phyloP scores from a whole-genome alignment of 2,113 vertebrate genomes.

The Phyllostomus discolor region DNA sequence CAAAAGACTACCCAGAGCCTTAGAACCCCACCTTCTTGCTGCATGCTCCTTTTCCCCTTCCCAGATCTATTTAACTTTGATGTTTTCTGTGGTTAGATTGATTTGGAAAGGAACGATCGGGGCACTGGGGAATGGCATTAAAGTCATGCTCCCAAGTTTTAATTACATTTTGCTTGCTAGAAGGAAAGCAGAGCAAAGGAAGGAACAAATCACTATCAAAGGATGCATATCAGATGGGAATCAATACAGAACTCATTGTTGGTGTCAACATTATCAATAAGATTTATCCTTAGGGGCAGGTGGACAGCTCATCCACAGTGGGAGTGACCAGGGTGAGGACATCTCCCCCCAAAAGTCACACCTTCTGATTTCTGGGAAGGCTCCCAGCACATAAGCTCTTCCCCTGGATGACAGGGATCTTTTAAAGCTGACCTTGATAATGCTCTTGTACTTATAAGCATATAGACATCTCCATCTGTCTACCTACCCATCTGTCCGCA shows the following conservation, averaged over 20 bases:
- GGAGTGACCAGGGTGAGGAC: not conserved
- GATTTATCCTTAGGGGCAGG: not conserved
- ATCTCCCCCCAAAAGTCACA: not conserved
- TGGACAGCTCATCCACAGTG: not conserved
- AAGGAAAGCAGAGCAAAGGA: constrained; percentile 19
- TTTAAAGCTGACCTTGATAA: not conserved
- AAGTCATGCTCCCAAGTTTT: constrained; percentile 43
- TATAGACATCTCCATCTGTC: not conserved
- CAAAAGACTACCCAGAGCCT: not conserved
- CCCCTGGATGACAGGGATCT: not conserved
- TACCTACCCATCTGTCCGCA: not conserved
- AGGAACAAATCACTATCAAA: constrained; percentile 16
- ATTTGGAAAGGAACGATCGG: constrained; percentile 32
- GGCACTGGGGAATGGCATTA: not conserved
- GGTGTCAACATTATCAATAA: not conserved
- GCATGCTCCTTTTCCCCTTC: not conserved
- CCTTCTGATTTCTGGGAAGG: not conserved
- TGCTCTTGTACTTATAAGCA: not conserved
- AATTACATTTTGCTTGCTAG: constrained; percentile 41
- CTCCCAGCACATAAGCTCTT: not conserved
- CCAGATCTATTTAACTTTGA: not conserved
- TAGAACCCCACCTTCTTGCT: not conserved
- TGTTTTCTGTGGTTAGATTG: constrained; percentile 28
- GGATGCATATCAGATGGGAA: not conserved
- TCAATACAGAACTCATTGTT: not conserved